phyloP scores from a whole-genome alignment of 1,140 invertebrate species.

The Dreissena polymorpha region DNA sequence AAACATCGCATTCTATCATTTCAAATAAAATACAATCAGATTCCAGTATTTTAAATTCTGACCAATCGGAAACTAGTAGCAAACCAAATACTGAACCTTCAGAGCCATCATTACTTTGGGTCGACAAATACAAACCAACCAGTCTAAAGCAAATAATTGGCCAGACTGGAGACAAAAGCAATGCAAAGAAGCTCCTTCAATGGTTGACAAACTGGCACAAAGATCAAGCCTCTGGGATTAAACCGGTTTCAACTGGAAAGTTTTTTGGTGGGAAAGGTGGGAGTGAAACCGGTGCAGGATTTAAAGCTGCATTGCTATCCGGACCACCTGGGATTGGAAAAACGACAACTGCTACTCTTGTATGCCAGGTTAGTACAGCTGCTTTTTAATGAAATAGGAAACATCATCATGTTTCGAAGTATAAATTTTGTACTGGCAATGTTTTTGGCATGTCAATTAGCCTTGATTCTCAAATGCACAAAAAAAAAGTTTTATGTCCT shows the following conservation, averaged over 20 bases:
- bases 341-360: constrained; percentile 81
- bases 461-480: no score
- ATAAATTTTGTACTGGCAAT: no score
- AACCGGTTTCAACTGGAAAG: constrained; percentile 79
- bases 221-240: constrained; percentile 86
- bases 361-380: constrained; percentile 78
- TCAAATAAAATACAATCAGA: constrained; percentile 6
- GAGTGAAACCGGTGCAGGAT: constrained; percentile 86
- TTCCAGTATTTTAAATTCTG: constrained; percentile 12
- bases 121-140: constrained; percentile 98
- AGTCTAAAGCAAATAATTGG: constrained; percentile 93
- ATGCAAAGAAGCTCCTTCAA: constrained; percentile 91
- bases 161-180: constrained; percentile 94
- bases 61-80: constrained; percentile 24
- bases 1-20: neutral
- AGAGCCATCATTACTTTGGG: constrained; percentile 84
- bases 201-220: constrained; percentile 96
- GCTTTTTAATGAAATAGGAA: no score
- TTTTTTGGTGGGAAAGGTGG: constrained; percentile 68
- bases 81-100: constrained; percentile 44
- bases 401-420: no score
- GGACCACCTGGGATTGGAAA: constrained; percentile 89
- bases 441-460: no score
- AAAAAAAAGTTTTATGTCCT: no score
- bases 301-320: constrained; percentile 95